Conservation (phyloP, 2,113 vertebrate species). For the Glaucomys volans region DNA sequence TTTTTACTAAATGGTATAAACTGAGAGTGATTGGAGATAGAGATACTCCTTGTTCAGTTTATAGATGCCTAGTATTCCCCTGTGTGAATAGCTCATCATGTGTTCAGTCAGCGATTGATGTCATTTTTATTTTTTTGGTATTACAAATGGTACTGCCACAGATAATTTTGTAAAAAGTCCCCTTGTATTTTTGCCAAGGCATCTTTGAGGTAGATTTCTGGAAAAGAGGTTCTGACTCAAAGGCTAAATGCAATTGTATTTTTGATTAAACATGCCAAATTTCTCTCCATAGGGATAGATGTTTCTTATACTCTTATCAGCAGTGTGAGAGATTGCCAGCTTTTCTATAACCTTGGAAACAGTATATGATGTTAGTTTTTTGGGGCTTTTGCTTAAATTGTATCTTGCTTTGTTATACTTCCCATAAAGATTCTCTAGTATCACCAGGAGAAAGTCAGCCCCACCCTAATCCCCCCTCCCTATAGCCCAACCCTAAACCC, state of each 20-base stretch:
- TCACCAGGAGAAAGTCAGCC: too few relatives aligned
- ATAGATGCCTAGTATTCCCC: not conserved
- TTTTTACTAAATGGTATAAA: not conserved
- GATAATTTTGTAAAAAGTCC: not conserved
- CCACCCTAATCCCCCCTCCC: too few relatives aligned
- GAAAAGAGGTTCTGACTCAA: not conserved
- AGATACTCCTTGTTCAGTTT: not conserved
- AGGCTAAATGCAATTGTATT: not conserved
- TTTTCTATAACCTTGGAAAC: not conserved
- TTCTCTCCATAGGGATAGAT: not conserved
- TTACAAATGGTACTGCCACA: not conserved
- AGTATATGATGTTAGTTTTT: not conserved
- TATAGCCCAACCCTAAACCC: too few relatives aligned
- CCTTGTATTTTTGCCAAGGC: not conserved
- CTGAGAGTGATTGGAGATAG: not conserved
- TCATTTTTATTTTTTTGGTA: not conserved
- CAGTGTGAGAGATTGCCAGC: not conserved
- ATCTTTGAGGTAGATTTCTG: not conserved
- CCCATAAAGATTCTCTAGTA: too few relatives aligned
- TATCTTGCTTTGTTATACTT: too few relatives aligned
- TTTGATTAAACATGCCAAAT: not conserved
- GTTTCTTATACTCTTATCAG: not conserved
- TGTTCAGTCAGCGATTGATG: not conserved
- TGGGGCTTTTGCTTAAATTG: not conserved
- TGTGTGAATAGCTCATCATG: not conserved